phyloP scores from a whole-genome alignment of 2,113 vertebrate genomes.

The Polypterus senegalus region DNA sequence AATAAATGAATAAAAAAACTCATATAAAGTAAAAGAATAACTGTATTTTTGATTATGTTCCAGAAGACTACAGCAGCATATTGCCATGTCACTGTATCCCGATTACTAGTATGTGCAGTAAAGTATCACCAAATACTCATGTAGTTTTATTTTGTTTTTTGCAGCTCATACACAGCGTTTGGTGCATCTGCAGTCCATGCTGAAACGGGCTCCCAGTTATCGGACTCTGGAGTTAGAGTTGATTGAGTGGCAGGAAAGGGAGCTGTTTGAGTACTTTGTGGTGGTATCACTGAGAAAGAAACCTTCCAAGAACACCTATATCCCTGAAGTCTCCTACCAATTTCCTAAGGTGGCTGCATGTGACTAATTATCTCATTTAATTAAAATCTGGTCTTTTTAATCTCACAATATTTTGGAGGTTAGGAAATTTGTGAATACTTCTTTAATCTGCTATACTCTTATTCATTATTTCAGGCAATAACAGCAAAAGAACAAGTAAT shows the following conservation, averaged over 20 bases:
- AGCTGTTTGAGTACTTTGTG: constrained; percentile 95
- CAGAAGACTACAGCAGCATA: no score
- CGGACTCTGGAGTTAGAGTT: constrained; percentile 91
- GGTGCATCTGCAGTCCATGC: constrained; percentile 85
- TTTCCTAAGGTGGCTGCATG: constrained; percentile 78
- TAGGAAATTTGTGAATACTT: no score
- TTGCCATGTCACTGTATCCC: no score
- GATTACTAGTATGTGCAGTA: no score
- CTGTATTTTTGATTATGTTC: no score
- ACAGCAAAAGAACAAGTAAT: no score
- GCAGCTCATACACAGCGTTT: constrained; percentile 89
- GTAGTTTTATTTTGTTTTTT: neutral
- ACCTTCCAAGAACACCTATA: constrained; percentile 81
- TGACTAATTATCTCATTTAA: neutral
- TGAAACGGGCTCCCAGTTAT: constrained; percentile 86
- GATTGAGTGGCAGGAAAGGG: constrained; percentile 95
- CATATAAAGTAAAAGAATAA: no score
- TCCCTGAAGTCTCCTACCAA: constrained; percentile 91
- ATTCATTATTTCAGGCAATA: no score
- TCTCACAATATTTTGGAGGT: neutral
- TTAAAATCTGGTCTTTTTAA: neutral
- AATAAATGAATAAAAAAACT: no score
- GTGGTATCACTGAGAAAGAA: constrained; percentile 95
- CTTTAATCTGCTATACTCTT: no score
- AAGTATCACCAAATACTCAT: no score